These are phyloP conservation scores for Athene cunicularia DNA, from an alignment of 2,113 vertebrate species.

Conservation along the genomic window DNA sequence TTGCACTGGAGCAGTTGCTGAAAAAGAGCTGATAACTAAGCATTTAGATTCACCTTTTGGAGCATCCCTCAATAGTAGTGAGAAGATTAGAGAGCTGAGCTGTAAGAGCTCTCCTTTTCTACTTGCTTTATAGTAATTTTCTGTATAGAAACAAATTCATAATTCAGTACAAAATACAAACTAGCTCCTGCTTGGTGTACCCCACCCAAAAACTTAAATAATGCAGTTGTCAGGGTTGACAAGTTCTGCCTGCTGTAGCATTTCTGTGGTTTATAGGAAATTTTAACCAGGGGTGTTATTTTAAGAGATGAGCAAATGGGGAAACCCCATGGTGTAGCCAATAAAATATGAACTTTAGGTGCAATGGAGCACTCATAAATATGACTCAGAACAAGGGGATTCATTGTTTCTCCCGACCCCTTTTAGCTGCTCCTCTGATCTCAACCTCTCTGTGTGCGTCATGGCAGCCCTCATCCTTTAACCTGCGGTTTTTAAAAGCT, in stretches of 20 bases:
- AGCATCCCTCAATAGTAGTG: background rate
- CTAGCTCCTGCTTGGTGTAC: background rate
- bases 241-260: constrained; percentile 54
- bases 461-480: constrained; percentile 75
- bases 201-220: constrained; percentile 60
- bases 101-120: background rate
- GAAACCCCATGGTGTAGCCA: constrained; percentile 75
- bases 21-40: background rate
- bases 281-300: constrained; percentile 77
- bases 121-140: background rate
- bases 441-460: constrained; percentile 74
- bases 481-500: constrained; percentile 75
- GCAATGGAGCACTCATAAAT: constrained; percentile 80
- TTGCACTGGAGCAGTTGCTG: background rate
- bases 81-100: background rate
- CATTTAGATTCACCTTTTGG: background rate
- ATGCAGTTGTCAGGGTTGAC: constrained; percentile 67
- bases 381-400: constrained; percentile 76
- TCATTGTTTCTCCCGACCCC: constrained; percentile 73
- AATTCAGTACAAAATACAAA: constrained; percentile 41
- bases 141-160: constrained; percentile 11
- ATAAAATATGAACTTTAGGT: constrained; percentile 82
- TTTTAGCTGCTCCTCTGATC: constrained; percentile 76
- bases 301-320: constrained; percentile 83
- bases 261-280: constrained; percentile 68